Base-by-base conservation (phyloP, 1,140 invertebrate genomes). In the Magallana gigas region DNA sequence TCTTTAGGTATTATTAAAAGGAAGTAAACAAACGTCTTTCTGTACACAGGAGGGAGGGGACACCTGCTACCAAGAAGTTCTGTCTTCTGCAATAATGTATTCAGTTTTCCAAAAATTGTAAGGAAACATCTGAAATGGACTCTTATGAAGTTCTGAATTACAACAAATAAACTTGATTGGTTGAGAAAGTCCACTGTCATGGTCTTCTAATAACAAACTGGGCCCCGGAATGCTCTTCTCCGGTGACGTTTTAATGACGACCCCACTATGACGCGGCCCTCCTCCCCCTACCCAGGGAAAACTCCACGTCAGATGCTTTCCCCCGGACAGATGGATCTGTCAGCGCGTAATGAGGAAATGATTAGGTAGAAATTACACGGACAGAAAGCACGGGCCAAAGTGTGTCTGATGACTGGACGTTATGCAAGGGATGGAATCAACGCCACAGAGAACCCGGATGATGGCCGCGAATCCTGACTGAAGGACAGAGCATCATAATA, bases 241-340 rank as follows among this genome's bases (percentile, higher is more conserved):
- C 68, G 12, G 36, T 76, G 18, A 29, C 68, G 36, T 29, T 76
- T 76, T 76, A 76, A 76, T 76, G 68, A 76, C 29, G 23, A 76
- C 23, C 23, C 1, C 68, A 29, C 11, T 18, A 29, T 76, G 68
- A 76, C 23, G 14, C 12, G 18, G 68, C 7, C 36, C 23, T 14
- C 12, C 36, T 12, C 36, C 23, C 8, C 23, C 23, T 76, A 76
- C 68, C 68, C 18, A 76, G 68, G 68, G 68, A 76, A 76, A 76
- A 76, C 68, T 76, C 8, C 8, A 18, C 11, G 23, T 11, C 68
- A 76, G 18, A 29, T 11, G 23, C 68, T 23, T n/a, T 9, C 68
- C 14, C 7, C 68, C 18, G 18, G 5, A 36, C 68, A 76, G 68
- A 76, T 76, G 68, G 36, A 76, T 12, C 8, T 76, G 68, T 76